phyloP scores from a whole-genome alignment of 2,797 vertebrate species.

The Babyrousa celebensis region DNA sequence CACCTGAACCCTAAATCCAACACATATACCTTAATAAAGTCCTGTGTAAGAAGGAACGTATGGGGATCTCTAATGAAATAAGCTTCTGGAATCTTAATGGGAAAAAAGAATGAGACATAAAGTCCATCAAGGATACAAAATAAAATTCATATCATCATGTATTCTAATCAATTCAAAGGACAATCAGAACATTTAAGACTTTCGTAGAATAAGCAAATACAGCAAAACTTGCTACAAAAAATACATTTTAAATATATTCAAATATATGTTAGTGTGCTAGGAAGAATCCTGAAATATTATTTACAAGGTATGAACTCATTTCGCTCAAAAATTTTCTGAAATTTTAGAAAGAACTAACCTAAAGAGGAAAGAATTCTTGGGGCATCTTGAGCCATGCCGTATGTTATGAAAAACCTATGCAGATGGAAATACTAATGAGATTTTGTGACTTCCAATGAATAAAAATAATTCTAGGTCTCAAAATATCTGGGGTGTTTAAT shows the following conservation, averaged over 20 bases:
- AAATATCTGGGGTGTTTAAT: not conserved
- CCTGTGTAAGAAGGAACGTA: conserved; percentile 92
- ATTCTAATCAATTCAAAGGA: conserved; percentile 46
- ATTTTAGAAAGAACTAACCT: not conserved
- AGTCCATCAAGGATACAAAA: conserved; percentile 60
- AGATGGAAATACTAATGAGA: conserved; percentile 29
- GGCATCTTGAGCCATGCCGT: not conserved
- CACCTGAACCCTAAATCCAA: conserved; percentile 65
- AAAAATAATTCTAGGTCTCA: conserved; percentile 43
- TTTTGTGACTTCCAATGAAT: not conserved
- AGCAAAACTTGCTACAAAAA: not conserved
- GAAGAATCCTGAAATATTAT: not conserved
- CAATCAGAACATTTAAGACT: not conserved
- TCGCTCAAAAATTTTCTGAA: conserved; percentile 3
- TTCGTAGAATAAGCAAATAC: not conserved
- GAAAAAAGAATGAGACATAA: conserved; percentile 82
- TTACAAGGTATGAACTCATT: conserved; percentile 56
- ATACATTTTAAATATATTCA: too few species aligned
- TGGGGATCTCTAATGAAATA: conserved; percentile 93
- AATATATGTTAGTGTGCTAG: conserved; percentile 21
- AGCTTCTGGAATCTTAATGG: conserved; percentile 91
- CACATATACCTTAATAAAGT: conserved; percentile 92
- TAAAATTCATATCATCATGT: conserved; percentile 60
- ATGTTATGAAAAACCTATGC: not conserved
- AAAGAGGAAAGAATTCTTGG: conserved; percentile 26